Evolutionary conservation across 2,113 vertebrate genomes (phyloP), one percentile per base, ranked within the genome.

Genomic region (Motacilla tschutschensis): DNA sequence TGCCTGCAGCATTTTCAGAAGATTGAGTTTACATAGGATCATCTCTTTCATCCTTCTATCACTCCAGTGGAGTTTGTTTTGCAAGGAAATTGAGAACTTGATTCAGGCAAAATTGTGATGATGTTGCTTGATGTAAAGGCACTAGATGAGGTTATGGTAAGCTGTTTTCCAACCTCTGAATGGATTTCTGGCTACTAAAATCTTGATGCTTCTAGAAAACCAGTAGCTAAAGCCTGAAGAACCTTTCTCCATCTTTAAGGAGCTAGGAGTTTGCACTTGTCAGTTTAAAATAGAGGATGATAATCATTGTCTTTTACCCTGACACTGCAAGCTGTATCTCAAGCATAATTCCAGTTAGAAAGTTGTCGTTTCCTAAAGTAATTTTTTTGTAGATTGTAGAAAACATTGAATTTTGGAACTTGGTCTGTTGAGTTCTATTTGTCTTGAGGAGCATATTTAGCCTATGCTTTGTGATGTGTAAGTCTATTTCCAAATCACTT

Each of bases 11-110:
- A 22, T 80, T 92, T 94, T 83, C 54, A 83, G 85, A 65, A 87
- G 92, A 81, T 58, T 79, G 66, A 69, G 31, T 90, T 93, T 93
- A 72, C 24, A 14, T 54, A 80, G 46, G 62, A 80, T 89, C 51
- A 31, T 83, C 50, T 91, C 20, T 59, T 47, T 86, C 33, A 46
- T 89, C 25, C 29, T 89, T 26, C 47, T 71, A 0, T 87, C 58
- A 69, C 29, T 80, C 48, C 54, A 20, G 17, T 65, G 43, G 77
- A 87, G 46, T 80, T 89, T 72, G 41, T 82, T 94, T 87, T 89
- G 54, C n/a, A 60, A 75, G 35, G 20, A 79, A 87, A 76, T 58
- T 1, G 7, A 36, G 41, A 36, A 66, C 38, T 51, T 70, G 25
- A 40, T 89, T 83, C n/a, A 44, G 44, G 51, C 77, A 89, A 81